phyloP scores from a whole-genome alignment of 2,797 vertebrate species.

The Phyllotis vaccarum region DNA sequence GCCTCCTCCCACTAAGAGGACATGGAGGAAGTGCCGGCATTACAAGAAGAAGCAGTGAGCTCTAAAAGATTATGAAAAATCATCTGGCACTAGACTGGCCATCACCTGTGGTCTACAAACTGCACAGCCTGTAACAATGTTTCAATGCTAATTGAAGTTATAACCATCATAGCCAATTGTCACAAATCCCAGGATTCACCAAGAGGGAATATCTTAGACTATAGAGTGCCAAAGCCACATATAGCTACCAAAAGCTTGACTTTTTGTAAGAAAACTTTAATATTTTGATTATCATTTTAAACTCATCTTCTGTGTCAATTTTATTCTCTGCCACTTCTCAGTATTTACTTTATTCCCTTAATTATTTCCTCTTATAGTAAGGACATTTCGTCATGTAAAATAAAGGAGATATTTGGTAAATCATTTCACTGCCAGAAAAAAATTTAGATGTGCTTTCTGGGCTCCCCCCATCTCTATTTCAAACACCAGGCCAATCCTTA shows the following conservation, averaged over 20 bases:
- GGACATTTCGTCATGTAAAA: not conserved
- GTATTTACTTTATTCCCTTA: conserved; percentile 19
- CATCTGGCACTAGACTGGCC: not conserved
- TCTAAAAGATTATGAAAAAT: conserved; percentile 10
- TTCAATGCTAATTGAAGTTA: not conserved
- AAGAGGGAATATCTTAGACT: not conserved
- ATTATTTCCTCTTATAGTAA: not conserved
- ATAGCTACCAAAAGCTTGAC: not conserved
- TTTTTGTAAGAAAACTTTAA: conserved; percentile 25
- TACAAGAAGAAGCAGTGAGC: not conserved
- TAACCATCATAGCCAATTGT: not conserved
- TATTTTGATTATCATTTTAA: not conserved
- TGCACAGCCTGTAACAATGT: not conserved
- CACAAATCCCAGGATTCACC: not conserved
- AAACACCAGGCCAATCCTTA: not conserved
- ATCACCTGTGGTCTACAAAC: not conserved
- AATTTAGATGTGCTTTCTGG: conserved; percentile 31
- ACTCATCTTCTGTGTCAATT: conserved; percentile 1
- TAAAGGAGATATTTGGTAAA: conserved; percentile 15
- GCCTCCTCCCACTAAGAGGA: not conserved
- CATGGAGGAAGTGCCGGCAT: not conserved
- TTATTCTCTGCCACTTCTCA: conserved; percentile 11
- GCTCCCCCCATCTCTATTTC: conserved; percentile 36
- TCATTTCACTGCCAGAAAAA: conserved; percentile 37
- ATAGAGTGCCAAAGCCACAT: not conserved